Evolutionary conservation across 2,888 invertebrate species (phyloP), one percentile per base, ranked within the genome.

Genomic region (Orthosia cruda): DNA sequence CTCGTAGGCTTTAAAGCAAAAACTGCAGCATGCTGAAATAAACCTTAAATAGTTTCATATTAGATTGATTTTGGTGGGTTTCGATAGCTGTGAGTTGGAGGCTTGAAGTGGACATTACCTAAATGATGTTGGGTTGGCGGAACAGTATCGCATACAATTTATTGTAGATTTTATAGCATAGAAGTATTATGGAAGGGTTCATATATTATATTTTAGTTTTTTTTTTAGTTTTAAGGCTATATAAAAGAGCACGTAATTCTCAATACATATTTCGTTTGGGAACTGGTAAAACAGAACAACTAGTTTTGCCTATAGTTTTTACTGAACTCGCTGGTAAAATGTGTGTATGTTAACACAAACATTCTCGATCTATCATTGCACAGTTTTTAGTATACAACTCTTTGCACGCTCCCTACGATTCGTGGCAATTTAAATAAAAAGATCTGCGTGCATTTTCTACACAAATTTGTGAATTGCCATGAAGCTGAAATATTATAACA

Each of bases 121-220:
- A 63, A 85, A 74, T 81, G 61, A 74, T 57, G 77, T 73, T 32
- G 32, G 58, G 20, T 78, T 57, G 52, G 20, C 54, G 52, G 26
- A 4, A 54, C 20, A 16, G 50, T 12, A 64, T 70, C 70, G 69
- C 58, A 68, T 50, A 68, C 55, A 73, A 67, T 71, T 23, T 47
- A 55, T 74, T 62, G 47, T 47, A 45, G 16, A 16, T 13, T 61
- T 55, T 20, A 57, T 55, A 69, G 26, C 13, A 20, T 45, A 32
- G 3, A 59, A 32, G 4, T 52, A 63, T 54, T 45, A 16, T 61
- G n/a, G 4, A 66, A 45, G n/a, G 47, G 20, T 61, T 55, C 47
- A 65, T 18, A 71, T 68, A 63, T 49, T n/a, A n/a, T n/a, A n/a
- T n/a, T n/a, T n/a, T n/a, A n/a, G n/a, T n/a, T n/a, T n/a, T n/a